These are phyloP conservation scores for Magallana ariakensis DNA, from an alignment of 1,140 invertebrate genomes.

Conservation along the genomic window DNA sequence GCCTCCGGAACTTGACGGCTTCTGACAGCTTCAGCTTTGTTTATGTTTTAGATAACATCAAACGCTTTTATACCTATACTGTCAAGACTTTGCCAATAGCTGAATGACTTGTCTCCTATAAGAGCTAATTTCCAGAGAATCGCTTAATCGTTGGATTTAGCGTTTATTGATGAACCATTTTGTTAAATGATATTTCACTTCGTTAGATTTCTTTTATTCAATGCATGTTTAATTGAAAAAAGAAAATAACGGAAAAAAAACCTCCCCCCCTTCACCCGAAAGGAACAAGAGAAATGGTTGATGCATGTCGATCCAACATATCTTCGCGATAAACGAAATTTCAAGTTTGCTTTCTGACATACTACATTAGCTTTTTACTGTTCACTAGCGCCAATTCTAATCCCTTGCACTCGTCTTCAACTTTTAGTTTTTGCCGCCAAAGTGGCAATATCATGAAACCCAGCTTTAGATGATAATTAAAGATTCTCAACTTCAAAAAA, in stretches of 20 bases:
- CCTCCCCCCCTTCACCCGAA: no score
- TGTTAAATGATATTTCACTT: no score
- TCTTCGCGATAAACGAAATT: no score
- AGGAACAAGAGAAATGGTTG: no score
- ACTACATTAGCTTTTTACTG: background rate
- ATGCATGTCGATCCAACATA: no score
- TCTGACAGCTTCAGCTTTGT: conserved; percentile 21
- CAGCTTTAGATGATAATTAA: background rate
- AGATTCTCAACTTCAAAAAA: background rate
- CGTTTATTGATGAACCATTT: no score
- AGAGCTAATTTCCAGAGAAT: conserved; percentile 4
- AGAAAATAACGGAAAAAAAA: no score
- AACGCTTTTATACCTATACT: conserved; percentile 2
- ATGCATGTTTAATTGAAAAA: no score
- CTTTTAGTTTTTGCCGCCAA: conserved; percentile 9
- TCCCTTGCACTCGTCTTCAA: conserved; percentile 19
- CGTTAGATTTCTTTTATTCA: no score
- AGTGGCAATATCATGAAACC: background rate
- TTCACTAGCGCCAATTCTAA: background rate
- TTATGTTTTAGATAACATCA: conserved; percentile 32
- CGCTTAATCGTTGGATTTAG: no score
- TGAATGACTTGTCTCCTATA: background rate
- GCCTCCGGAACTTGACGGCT: background rate
- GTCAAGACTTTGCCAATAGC: background rate
- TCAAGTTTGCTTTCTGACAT: background rate